Percentiles rank a stretch among this genome's conserved stretches.
Conservation (phyloP, 2,113 vertebrate genomes). For the Pagrus major region DNA sequence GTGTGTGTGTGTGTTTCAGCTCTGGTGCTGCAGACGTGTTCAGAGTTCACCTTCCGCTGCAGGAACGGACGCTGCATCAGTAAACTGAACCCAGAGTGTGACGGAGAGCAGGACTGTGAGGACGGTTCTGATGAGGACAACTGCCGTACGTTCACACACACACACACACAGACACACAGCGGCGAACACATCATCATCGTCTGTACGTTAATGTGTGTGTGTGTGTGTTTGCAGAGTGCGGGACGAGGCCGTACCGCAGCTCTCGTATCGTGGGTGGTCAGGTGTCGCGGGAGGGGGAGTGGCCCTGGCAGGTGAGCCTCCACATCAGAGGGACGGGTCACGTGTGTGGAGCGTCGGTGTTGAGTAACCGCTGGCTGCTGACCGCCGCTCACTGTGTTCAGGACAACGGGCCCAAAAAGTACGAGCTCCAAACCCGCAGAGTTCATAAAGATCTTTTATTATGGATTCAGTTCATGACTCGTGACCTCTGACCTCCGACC, state of each 20-base stretch:
- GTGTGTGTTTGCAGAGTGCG: constrained; percentile 71
- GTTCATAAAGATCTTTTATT: neutral
- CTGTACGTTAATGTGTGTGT: no score
- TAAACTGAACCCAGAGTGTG: constrained; percentile 93
- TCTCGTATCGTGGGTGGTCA: constrained; percentile 79
- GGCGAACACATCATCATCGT: no score
- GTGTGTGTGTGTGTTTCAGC: constrained; percentile 13
- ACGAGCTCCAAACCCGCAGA: neutral
- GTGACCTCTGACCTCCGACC: constrained; percentile 33
- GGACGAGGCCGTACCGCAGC: constrained; percentile 65
- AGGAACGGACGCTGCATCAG: constrained; percentile 84
- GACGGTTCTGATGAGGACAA: constrained; percentile 90
- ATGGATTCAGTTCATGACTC: no score
- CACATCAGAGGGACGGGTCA: constrained; percentile 67
- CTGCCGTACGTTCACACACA: constrained; percentile 78
- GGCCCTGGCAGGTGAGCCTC: constrained; percentile 86
- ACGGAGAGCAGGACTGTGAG: constrained; percentile 86
- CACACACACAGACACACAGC: neutral
- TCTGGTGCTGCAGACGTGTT: constrained; percentile 79
- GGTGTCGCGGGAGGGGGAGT: constrained; percentile 73
- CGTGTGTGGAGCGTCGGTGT: constrained; percentile 76
- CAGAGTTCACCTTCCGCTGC: constrained; percentile 87
- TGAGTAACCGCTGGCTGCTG: constrained; percentile 79
- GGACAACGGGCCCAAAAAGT: constrained; percentile 50
- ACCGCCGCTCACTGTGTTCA: constrained; percentile 84